Percentiles rank a stretch among this genome's conserved stretches.
Conservation (phyloP, 2,113 vertebrate species). For the human (Homo sapiens) region DNA sequence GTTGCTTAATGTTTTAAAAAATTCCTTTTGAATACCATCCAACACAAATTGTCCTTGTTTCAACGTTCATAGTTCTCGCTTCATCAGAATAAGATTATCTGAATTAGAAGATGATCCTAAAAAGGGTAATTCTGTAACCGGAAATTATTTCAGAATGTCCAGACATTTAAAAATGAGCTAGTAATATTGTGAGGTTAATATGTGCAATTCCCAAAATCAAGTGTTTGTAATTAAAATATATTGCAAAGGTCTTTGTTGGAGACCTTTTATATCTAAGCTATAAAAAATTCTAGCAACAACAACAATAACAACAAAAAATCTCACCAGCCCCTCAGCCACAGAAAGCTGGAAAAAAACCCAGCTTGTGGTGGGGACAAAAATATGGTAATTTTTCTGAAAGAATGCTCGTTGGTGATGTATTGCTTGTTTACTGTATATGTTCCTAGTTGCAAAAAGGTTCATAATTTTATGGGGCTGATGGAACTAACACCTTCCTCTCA, state of each 20-base stretch:
- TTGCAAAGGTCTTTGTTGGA: conserved; percentile 75
- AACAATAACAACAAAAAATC: conserved; percentile 60
- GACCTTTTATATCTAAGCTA: conserved; percentile 77
- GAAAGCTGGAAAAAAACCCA: conserved; percentile 71
- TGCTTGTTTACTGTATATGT: conserved; percentile 78
- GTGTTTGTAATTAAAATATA: conserved; percentile 78
- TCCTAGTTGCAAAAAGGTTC: conserved; percentile 77
- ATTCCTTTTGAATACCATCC: conserved; percentile 52
- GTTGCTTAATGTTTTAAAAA: conserved; percentile 35
- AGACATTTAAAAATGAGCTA: conserved; percentile 77
- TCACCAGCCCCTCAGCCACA: conserved; percentile 70
- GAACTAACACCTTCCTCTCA: conserved; percentile 76
- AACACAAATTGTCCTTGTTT: conserved; percentile 54
- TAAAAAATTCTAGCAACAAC: conserved; percentile 79
- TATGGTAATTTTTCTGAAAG: conserved; percentile 64
- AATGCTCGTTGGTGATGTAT: conserved; percentile 80
- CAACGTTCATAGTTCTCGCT: conserved; percentile 42
- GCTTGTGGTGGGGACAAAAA: conserved; percentile 72
- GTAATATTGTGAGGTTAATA: conserved; percentile 75
- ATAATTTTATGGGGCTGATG: conserved; percentile 61
- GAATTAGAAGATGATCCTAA: conserved; percentile 59
- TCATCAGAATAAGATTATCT: conserved; percentile 55
- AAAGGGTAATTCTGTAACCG: conserved; percentile 47
- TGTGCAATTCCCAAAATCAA: conserved; percentile 78
- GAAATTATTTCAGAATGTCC: conserved; percentile 68